A percentile compares a stretch with the other conserved stretches of the same genome.
Conservation (phyloP, 2,113 vertebrate genomes). For the Campylomormyrus numenius region DNA sequence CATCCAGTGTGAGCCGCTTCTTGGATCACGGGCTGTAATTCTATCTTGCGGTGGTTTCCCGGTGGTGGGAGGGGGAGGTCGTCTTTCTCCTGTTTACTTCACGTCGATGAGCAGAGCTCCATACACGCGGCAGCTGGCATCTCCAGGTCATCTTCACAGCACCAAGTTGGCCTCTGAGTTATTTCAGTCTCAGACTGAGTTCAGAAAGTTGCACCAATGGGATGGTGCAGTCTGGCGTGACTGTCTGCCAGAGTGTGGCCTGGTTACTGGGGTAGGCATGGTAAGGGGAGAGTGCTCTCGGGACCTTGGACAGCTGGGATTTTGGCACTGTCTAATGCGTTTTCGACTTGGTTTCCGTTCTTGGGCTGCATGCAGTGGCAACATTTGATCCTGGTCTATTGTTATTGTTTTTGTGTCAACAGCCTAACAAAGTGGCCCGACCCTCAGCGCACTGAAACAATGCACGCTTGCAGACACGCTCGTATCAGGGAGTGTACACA, state of each 20-base stretch:
- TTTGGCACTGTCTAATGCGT: neutral
- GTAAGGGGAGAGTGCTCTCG: neutral
- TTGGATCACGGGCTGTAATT: neutral
- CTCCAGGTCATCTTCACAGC: neutral
- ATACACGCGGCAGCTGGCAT: neutral
- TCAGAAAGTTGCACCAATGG: slow-evolving; percentile 23
- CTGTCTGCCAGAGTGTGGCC: slow-evolving; percentile 25
- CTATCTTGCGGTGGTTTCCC: neutral
- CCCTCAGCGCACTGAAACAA: slow-evolving; percentile 27
- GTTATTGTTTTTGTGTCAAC: slow-evolving; percentile 26
- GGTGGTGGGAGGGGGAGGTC: neutral
- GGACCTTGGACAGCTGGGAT: slow-evolving; percentile 15
- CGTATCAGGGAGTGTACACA: slow-evolving; percentile 26
- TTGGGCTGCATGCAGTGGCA: neutral
- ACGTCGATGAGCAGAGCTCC: neutral
- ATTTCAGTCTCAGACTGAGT: neutral
- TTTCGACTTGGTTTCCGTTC: slow-evolving; percentile 23
- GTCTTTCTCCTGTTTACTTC: neutral
- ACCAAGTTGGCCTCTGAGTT: neutral
- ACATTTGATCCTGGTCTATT: slow-evolving; percentile 20
- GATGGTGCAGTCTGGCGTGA: slow-evolving; percentile 28
- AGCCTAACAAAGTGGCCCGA: slow-evolving; percentile 4
- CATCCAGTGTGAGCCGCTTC: neutral
- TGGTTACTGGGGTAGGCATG: slow-evolving; percentile 16
- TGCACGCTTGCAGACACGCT: slow-evolving; percentile 25